A percentile compares a stretch with the other conserved stretches of the same genome.
Conservation (phyloP, 2,113 vertebrate species). For the Murina feae region DNA sequence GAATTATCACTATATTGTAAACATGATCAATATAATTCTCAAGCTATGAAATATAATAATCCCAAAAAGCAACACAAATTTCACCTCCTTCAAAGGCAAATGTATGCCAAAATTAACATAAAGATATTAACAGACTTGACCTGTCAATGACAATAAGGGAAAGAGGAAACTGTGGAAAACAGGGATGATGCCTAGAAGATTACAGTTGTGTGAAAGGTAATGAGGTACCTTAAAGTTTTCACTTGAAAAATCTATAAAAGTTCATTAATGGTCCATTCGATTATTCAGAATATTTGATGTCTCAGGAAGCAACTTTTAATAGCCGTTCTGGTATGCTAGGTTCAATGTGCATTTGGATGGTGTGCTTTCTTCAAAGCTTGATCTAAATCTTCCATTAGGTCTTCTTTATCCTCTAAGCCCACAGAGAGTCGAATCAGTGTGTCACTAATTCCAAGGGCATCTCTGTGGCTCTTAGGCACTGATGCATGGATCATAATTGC, state of each 20-base stretch:
- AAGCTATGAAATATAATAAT: neutral
- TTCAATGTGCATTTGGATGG: neutral
- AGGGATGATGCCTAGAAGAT: neutral
- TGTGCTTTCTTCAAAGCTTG: constrained; percentile 87
- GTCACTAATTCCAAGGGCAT: constrained; percentile 88
- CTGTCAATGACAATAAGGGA: neutral
- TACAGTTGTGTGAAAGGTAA: neutral
- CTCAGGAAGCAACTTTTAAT: neutral
- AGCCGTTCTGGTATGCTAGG: neutral
- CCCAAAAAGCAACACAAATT: constrained; percentile 4
- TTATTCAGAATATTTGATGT: neutral
- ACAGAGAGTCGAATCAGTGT: constrained; percentile 91
- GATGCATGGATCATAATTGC: constrained; percentile 94
- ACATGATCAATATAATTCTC: constrained; percentile 33
- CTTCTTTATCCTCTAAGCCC: constrained; percentile 89
- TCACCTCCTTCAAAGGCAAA: constrained; percentile 21
- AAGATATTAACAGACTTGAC: neutral
- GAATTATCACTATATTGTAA: constrained; percentile 21
- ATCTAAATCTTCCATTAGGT: constrained; percentile 88
- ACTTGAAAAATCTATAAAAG: constrained; percentile 38
- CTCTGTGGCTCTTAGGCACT: constrained; percentile 86
- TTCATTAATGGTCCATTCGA: neutral
- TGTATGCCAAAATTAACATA: neutral
- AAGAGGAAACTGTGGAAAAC: neutral
- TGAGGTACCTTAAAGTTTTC: neutral